phyloP scores from a whole-genome alignment of 2,113 vertebrate species.

The Columbina picui region DNA sequence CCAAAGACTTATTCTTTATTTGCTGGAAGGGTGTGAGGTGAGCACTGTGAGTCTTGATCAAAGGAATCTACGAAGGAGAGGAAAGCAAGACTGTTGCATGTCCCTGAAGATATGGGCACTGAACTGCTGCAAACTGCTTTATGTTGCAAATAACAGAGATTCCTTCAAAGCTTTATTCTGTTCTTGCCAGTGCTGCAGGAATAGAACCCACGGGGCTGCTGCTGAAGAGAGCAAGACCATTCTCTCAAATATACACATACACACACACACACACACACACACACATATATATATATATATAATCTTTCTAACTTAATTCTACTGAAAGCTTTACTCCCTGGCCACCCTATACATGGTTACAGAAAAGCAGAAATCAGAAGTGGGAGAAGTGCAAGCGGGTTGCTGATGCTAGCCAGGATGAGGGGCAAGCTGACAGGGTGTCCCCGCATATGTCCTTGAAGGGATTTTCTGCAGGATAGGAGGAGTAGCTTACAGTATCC shows the following conservation, averaged over 20 bases:
- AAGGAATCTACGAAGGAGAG: neutral
- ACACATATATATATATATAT: accelerated
- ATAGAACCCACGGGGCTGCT: neutral
- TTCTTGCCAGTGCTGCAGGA: neutral
- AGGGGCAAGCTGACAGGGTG: neutral
- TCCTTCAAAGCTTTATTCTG: neutral
- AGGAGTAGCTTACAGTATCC: neutral
- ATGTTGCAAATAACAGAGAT: accelerated
- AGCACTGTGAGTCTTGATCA: neutral
- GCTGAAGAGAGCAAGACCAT: neutral
- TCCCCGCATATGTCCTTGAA: neutral
- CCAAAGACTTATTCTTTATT: neutral
- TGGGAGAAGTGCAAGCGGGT: neutral
- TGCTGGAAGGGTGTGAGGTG: neutral
- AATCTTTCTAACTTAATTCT: neutral
- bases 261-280: too few relatives aligned
- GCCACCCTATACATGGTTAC: too few relatives aligned
- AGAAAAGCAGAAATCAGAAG: neutral
- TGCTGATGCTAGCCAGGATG: neutral
- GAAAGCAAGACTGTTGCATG: neutral
- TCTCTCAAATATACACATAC: too few relatives aligned
- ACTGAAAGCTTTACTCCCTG: neutral
- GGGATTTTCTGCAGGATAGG: neutral
- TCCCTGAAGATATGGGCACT: neutral
- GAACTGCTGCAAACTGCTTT: neutral